These are phyloP conservation scores for Semicossyphus pulcher DNA, from an alignment of 2,113 vertebrate genomes.

Conservation along the genomic window DNA sequence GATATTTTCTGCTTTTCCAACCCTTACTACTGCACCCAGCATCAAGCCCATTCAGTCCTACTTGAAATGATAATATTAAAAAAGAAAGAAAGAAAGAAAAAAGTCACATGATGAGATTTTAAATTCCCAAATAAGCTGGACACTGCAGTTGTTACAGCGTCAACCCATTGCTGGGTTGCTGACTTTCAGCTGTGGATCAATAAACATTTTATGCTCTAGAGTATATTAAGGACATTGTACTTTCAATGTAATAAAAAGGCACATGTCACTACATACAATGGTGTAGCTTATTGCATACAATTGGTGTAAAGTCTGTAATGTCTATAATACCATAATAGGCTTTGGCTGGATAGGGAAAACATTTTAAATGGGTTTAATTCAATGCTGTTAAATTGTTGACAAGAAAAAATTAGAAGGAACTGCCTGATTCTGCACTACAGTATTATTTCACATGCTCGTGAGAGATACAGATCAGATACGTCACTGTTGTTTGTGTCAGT, in stretches of 20 bases:
- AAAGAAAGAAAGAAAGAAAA: too few species aligned
- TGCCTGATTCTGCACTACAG: too few species aligned
- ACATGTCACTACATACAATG: neutral
- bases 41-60: too few species aligned
- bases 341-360: too few species aligned
- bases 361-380: too few species aligned
- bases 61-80: too few species aligned
- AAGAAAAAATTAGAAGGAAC: neutral
- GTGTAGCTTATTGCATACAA: neutral
- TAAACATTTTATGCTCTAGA: neutral
- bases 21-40: too few species aligned
- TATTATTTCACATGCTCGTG: neutral
- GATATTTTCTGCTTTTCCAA: too few species aligned
- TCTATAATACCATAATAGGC: neutral
- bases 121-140: neutral
- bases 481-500: neutral
- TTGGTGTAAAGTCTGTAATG: too few species aligned
- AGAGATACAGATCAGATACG: neutral
- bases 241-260: neutral
- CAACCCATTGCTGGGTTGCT: neutral
- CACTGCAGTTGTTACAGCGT: neutral
- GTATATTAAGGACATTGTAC: neutral
- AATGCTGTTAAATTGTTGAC: too few species aligned
- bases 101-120: too few species aligned
- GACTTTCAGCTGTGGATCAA: neutral